These are phyloP conservation scores for Blastomussa wellsi DNA, from an alignment of 92 coral and sea anemone genomes.

Conservation along the genomic window DNA sequence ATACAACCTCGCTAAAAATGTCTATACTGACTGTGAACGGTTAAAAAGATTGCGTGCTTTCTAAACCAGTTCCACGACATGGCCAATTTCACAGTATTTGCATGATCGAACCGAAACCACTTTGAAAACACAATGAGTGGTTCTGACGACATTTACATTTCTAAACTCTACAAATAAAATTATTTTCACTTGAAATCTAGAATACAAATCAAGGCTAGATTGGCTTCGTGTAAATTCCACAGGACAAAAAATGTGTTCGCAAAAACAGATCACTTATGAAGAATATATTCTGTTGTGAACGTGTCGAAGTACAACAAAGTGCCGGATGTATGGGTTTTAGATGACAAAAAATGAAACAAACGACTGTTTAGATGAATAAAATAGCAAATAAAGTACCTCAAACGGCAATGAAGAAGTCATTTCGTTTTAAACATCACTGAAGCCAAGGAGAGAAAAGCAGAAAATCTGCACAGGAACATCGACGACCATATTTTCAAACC, in stretches of 20 bases:
- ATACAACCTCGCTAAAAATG: background rate
- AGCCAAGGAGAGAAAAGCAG: background rate
- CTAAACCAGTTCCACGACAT: slow-evolving; percentile 14
- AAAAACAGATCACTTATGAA: background rate
- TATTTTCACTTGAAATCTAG: background rate
- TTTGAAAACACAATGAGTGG: slow-evolving; percentile 6
- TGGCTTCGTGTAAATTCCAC: background rate
- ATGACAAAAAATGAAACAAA: slow-evolving; percentile 17
- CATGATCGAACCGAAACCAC: slow-evolving; percentile 7
- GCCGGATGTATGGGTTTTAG: slow-evolving; percentile 18
- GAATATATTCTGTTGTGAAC: background rate
- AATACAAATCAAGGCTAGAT: background rate
- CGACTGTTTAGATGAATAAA: slow-evolving; percentile 12
- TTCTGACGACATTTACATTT: background rate
- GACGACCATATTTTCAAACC: background rate
- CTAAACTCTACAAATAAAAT: background rate
- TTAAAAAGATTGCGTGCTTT: slow-evolving; percentile 16
- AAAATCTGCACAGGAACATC: background rate
- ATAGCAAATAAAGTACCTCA: slow-evolving; percentile 20
- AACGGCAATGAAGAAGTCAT: slow-evolving; percentile 2
- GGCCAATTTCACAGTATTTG: slow-evolving; percentile 19
- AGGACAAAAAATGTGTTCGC: background rate
- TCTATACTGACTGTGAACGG: background rate
- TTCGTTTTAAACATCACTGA: background rate
- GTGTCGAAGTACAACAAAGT: background rate